Base-by-base conservation (phyloP, 2,888 invertebrate genomes). In the Steinernema scapterisci region DNA sequence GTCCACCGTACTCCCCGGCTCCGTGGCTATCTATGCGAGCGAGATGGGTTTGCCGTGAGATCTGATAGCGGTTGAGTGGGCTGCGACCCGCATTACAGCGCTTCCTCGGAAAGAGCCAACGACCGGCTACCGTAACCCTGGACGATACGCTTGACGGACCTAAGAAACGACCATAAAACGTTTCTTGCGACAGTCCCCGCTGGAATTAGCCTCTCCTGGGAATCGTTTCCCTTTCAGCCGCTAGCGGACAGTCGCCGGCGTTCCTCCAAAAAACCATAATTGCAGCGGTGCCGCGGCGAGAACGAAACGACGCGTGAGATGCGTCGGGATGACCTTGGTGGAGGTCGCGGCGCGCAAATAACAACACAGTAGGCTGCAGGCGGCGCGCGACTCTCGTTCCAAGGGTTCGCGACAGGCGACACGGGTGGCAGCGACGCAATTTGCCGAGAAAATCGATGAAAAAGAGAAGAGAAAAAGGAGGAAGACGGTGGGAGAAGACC, bases 401-500 rank as follows among this genome's bases (percentile, higher is more conserved):
- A 13, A 54, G 23, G n/a, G 19, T 48, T 48, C 48, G 63, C 63
- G 63, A 63, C 63, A 63, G 63, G 63, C 63, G 63, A 63, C 63
- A 27, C 63, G 63, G 63, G 63, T 63, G 63, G 63, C 63, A 63
- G 63, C 54, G 54, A 16, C 63, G 63, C 63, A 27, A 63, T 63
- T 63, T 63, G 63, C 63, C 63, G 63, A 63, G 63, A 63, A 63
- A 63, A 63, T 63, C 63, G 63, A 63, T 63, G 63, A 63, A 63
- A 63, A 63, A 63, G 54, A 9, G 13, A 16, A 48, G n/a, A 19
- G 5, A 19, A 16, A 19, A 16, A 48, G 13, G 48, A 19, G 5
- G 48, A 13, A 48, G 13, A 31, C 27, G 63, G 16, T 6, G 52
- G 21, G 2, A 19, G 52, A 21, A 21, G 21, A 52, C 19, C 19